These are phyloP conservation scores for Pyrgilauda ruficollis DNA, from an alignment of 2,113 vertebrate species.

Conservation along the genomic window DNA sequence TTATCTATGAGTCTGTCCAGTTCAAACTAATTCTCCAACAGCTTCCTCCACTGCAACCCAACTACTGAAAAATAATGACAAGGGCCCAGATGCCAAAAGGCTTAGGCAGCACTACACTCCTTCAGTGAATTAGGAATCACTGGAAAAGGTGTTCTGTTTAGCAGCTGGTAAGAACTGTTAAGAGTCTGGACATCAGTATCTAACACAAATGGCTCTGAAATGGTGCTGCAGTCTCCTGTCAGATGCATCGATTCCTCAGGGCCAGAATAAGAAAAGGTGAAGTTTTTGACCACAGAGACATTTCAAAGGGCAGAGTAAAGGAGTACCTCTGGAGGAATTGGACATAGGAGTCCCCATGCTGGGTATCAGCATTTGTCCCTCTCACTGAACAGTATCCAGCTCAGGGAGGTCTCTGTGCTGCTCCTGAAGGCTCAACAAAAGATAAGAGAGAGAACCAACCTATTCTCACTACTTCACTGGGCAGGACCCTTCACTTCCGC, in stretches of 20 bases:
- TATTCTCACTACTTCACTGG: slow-evolving; percentile 6
- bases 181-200: background rate
- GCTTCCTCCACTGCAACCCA: background rate
- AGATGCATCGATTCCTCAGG: background rate
- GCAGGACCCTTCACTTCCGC: slow-evolving; percentile 14
- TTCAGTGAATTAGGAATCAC: background rate
- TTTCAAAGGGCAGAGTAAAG: background rate
- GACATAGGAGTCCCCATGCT: background rate
- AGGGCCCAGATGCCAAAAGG: background rate
- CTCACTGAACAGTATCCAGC: background rate
- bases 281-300: background rate
- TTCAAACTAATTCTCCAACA: background rate
- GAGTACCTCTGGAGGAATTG: background rate
- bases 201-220: background rate
- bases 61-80: background rate
- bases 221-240: background rate
- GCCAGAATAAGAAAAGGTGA: background rate
- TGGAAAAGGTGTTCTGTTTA: background rate
- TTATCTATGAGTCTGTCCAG: background rate
- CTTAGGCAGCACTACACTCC: background rate
- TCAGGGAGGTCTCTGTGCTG: background rate
- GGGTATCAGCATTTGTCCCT: background rate
- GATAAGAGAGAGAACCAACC: slow-evolving; percentile 15
- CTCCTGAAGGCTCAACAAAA: slow-evolving; percentile 1
- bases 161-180: background rate